Percentiles rank a stretch among this genome's conserved stretches.
Evolutionary conservation across 2,797 vertebrate species (phyloP).

Genomic region (Moxostoma hubbsi): DNA sequence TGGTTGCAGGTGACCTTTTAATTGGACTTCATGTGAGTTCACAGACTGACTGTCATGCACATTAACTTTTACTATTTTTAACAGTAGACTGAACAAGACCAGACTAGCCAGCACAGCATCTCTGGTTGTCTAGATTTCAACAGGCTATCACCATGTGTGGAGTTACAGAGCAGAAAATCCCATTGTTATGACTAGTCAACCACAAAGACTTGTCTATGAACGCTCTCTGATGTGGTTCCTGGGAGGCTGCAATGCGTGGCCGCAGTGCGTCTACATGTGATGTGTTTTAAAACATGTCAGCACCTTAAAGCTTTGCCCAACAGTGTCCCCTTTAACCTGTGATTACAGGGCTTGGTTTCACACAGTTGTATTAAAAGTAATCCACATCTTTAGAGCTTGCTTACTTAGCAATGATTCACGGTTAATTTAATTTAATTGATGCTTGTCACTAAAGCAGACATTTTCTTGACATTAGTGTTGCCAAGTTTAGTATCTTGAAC

Average conservation of each 20-base stretch:
- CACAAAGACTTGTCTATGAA: slow-evolving; percentile 53
- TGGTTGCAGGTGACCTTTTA: neutral
- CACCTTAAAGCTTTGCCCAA: slow-evolving; percentile 17
- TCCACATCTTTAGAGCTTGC: slow-evolving; percentile 7
- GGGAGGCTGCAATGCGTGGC: slow-evolving; percentile 19
- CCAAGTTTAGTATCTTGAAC: too few relatives aligned
- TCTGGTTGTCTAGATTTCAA: slow-evolving; percentile 37
- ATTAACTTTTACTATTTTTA: slow-evolving; percentile 9
- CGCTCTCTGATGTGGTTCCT: slow-evolving; percentile 57
- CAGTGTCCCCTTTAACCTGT: neutral
- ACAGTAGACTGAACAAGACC: slow-evolving; percentile 37
- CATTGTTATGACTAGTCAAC: slow-evolving; percentile 63
- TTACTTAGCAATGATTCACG: neutral
- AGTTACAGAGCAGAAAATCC: slow-evolving; percentile 44
- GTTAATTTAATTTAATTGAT: neutral
- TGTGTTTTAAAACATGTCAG: slow-evolving; percentile 8
- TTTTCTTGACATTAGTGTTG: neutral
- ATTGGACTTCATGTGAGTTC: slow-evolving; percentile 10
- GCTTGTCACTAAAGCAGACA: neutral
- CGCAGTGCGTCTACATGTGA: slow-evolving; percentile 22
- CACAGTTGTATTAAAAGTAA: neutral
- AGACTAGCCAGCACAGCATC: slow-evolving; percentile 32
- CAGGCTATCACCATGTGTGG: slow-evolving; percentile 53
- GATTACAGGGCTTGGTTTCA: slow-evolving; percentile 5
- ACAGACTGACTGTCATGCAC: neutral